Evolutionary conservation across 2,888 invertebrate species (phyloP), one percentile per base, ranked within the genome.

Genomic region (Pseudanteris insignis): DNA sequence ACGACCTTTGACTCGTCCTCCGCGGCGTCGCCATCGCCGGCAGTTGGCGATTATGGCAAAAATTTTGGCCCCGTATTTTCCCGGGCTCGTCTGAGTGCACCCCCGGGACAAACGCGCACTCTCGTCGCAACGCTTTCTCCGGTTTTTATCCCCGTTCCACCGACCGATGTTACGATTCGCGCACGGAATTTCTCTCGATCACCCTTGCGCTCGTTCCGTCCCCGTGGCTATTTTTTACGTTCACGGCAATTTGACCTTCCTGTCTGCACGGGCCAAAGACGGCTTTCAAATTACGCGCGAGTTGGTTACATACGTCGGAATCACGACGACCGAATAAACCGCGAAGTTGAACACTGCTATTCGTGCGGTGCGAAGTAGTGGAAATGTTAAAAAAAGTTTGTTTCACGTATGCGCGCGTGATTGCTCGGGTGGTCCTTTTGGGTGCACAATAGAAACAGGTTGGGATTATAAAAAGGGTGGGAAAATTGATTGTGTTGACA

Each of bases 21-120:
- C 8, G 32, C 25, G 14, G 32, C 30, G 33, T 32, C 43, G 9
- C 29, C 24, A 47, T 29, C 10, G 26, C 12, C 61, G 34, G 6
- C 34, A 15, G n/a, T n/a, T 32, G 24, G 50, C 43, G 51, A 60
- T 60, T 51, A 60, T 33, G 30, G 68, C 41, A 44, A 70, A 70
- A 73, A 71, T 72, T 70, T 65, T 18, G n/a, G n/a, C n/a, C n/a
- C 68, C 59, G 63, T 57, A 66, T 68, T 70, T 69, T 69, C 66
- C 67, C 65, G 57, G 57, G 62, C 60, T 47, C 30, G 62, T 50
- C 54, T 69, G 72, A 77, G 72, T 72, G 73, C 66, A 67, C 74
- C 77, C 77, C 53, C 63, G 73, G 76, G 76, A 74, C 69, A 71
- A 77, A 77, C 77, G 70, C 68, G 76, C 73, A 71, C 73, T 75